Conservation (phyloP, 1,140 invertebrate species). For the Scaptomyza hsui region DNA sequence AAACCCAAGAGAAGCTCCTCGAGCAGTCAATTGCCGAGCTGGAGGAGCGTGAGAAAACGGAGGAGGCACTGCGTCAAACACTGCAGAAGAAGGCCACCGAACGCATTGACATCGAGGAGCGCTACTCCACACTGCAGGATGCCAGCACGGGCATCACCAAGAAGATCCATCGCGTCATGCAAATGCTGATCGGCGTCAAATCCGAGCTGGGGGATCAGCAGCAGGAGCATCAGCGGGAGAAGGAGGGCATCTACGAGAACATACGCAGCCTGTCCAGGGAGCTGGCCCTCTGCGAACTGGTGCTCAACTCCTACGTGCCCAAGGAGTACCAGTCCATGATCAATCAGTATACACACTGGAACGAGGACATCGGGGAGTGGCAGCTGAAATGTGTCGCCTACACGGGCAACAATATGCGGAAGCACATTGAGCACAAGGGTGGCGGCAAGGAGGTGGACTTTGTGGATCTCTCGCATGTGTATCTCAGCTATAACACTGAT, state of each 20-base stretch:
- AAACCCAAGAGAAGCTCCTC: conserved; percentile 95
- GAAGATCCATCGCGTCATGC: conserved; percentile 95
- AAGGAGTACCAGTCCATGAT: conserved; percentile 96
- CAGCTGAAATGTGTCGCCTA: conserved; percentile 99
- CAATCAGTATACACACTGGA: conserved; percentile 97
- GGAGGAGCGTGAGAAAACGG: conserved; percentile 92
- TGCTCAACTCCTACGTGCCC: conserved; percentile 95
- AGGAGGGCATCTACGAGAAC: conserved; percentile 97
- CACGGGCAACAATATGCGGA: conserved; percentile 99
- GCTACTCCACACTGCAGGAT: conserved; percentile 96
- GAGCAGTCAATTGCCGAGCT: conserved; percentile 96
- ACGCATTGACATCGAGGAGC: conserved; percentile 97
- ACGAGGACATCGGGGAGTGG: conserved; percentile 99
- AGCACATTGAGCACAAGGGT: conserved; percentile 84
- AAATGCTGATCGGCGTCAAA: conserved; percentile 92
- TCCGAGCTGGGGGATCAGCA: conserved; percentile 95
- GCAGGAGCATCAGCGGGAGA: conserved; percentile 97
- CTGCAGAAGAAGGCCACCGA: conserved; percentile 95
- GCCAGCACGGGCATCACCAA: conserved; percentile 96
- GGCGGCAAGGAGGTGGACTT: conserved; percentile 79
- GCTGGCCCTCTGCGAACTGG: conserved; percentile 94
- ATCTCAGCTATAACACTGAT: conserved; percentile 82
- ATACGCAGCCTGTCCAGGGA: conserved; percentile 95
- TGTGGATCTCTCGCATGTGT: conserved; percentile 81
- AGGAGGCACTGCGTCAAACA: conserved; percentile 92